Percentiles rank a stretch among this genome's conserved stretches.
phyloP scores from a whole-genome alignment of 1,140 invertebrate species.

The Matsumurasca onukii region DNA sequence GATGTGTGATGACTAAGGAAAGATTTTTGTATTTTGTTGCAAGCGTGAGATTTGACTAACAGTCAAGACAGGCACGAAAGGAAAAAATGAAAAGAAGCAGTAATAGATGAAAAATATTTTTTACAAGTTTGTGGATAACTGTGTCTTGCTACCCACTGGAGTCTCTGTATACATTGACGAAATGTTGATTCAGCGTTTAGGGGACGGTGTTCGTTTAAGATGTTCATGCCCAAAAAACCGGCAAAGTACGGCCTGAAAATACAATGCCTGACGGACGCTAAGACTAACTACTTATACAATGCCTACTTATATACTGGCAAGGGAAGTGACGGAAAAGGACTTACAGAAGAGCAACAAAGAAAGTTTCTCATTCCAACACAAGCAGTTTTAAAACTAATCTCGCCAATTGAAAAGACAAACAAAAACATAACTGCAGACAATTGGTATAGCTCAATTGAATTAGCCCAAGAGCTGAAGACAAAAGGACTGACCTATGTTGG shows the following conservation, averaged over 20 bases:
- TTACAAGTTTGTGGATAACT: no score
- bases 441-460: slow-evolving; percentile 27
- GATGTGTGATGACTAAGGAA: no score
- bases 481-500: slow-evolving; percentile 15
- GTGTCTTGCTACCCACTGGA: no score
- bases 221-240: slow-evolving; percentile 52
- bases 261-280: slow-evolving; percentile 45
- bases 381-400: slow-evolving; percentile 7
- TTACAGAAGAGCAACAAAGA: slow-evolving; percentile 17
- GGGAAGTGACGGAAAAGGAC: slow-evolving; percentile 21
- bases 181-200: no score
- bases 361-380: slow-evolving; percentile 10
- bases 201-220: slow-evolving; percentile 47
- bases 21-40: no score
- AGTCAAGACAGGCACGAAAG: no score
- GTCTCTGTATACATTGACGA: no score
- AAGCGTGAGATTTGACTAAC: no score
- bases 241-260: slow-evolving; percentile 36
- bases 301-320: no score
- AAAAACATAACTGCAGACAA: slow-evolving; percentile 16
- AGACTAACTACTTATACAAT: slow-evolving; percentile 43
- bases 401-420: slow-evolving; percentile 16
- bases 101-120: no score
- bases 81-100: no score
- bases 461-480: not conserved